These are phyloP conservation scores for Halcyon smyrnensis DNA, from an alignment of 2,797 vertebrate species.

Conservation along the genomic window DNA sequence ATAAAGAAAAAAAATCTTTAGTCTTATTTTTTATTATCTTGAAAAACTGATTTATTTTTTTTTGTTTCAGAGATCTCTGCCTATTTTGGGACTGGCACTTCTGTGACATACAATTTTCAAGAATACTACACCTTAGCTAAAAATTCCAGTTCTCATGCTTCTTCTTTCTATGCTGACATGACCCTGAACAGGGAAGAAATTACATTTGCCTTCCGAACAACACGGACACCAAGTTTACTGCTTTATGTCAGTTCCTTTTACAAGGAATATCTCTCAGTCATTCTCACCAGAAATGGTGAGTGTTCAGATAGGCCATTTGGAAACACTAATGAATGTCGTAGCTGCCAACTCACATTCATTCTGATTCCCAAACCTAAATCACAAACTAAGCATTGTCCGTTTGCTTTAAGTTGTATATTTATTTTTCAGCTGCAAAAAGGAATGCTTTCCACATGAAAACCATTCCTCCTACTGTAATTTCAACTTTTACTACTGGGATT, in stretches of 20 bases:
- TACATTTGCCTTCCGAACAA: constrained; percentile 87
- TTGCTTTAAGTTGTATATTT: background rate
- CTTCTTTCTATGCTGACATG: constrained; percentile 84
- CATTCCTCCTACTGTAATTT: background rate
- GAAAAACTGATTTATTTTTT: background rate
- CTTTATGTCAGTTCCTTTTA: constrained; percentile 85
- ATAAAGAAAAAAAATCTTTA: background rate
- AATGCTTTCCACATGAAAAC: background rate
- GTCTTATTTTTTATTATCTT: background rate
- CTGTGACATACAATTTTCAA: constrained; percentile 86
- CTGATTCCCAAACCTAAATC: background rate
- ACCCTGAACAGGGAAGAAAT: constrained; percentile 84
- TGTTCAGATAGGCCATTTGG: background rate
- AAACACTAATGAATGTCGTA: background rate
- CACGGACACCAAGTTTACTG: constrained; percentile 84
- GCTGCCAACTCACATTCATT: background rate
- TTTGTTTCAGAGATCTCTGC: constrained; percentile 89
- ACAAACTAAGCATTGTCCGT: background rate
- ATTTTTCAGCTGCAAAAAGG: background rate
- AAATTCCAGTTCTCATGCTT: constrained; percentile 83
- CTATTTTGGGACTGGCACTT: constrained; percentile 86
- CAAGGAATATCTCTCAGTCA: constrained; percentile 87
- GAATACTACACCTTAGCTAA: constrained; percentile 84
- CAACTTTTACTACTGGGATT: background rate
- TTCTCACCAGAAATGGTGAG: constrained; percentile 90